Evolutionary conservation across 2,888 invertebrate genomes (phyloP).

Genomic region (Ischnura elegans): DNA sequence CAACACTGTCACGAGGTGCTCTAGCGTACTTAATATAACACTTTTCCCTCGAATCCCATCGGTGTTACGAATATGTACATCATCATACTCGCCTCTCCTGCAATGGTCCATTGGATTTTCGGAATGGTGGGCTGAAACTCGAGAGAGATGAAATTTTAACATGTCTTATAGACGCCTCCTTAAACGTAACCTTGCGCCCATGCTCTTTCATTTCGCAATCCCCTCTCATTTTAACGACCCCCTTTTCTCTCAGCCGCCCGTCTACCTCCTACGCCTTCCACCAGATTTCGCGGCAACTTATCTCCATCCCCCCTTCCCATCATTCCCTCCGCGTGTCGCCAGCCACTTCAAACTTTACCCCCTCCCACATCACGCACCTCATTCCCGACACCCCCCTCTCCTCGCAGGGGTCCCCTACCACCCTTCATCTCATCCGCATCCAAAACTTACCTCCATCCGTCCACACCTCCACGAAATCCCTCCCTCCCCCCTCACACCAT

Average conservation of each 20-base stretch:
- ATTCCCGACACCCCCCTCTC: neutral
- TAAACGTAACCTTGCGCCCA: constrained; percentile 55
- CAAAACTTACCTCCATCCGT: neutral
- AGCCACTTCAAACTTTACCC: constrained; percentile 16
- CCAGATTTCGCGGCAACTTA: neutral
- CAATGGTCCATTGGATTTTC: constrained; percentile 35
- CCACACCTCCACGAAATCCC: neutral
- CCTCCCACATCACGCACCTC: constrained; percentile 29
- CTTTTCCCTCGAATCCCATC: neutral
- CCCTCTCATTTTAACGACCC: constrained; percentile 61
- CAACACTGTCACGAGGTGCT: neutral
- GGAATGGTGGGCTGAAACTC: neutral
- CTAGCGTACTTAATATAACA: neutral
- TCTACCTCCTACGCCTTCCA: neutral
- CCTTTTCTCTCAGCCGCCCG: neutral
- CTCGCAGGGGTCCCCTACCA: neutral
- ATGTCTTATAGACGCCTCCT: constrained; percentile 42
- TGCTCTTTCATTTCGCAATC: constrained; percentile 58
- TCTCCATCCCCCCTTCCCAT: neutral
- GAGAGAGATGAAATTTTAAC: constrained; percentile 60
- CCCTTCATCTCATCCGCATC: neutral
- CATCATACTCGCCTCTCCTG: neutral
- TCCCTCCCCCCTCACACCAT: neutral
- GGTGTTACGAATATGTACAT: neutral
- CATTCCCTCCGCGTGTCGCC: constrained; percentile 23